A percentile compares a stretch with the other conserved stretches of the same genome.
Evolutionary conservation across 2,888 invertebrate genomes (phyloP).

Genomic region (Slavum lentiscoides): DNA sequence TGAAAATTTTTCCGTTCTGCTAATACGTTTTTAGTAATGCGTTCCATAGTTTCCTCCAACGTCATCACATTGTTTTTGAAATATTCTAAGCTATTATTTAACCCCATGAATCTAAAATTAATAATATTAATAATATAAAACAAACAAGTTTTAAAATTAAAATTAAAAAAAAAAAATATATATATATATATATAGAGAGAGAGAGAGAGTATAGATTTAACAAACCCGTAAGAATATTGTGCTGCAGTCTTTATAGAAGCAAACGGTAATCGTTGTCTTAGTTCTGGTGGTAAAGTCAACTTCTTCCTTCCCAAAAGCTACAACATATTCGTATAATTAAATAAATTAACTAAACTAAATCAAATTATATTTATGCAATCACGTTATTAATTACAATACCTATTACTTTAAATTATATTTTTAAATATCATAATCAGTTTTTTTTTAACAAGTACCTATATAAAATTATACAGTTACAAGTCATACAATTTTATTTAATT

Average conservation of each 20-base stretch:
- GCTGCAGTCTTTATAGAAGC: neutral
- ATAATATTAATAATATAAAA: constrained; percentile 5
- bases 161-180: neutral
- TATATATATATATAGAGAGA: too few species aligned
- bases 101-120: neutral
- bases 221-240: constrained; percentile 21
- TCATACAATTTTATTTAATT: too few species aligned
- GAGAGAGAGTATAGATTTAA: neutral
- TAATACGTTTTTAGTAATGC: constrained; percentile 14
- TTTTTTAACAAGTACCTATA: too few species aligned
- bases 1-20: constrained; percentile 21
- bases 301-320: constrained; percentile 19
- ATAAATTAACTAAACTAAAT: neutral
- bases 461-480: too few species aligned
- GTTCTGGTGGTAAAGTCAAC: constrained; percentile 27
- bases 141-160: neutral
- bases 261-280: neutral
- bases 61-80: constrained; percentile 1
- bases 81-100: neutral
- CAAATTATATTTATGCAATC: too few species aligned
- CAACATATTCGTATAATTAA: constrained; percentile 33
- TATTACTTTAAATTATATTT: too few species aligned
- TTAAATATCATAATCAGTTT: too few species aligned
- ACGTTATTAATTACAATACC: too few species aligned
- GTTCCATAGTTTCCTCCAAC: constrained; percentile 31